phyloP scores from a whole-genome alignment of 2,888 invertebrate species.

The Cylindroiulus punctatus region DNA sequence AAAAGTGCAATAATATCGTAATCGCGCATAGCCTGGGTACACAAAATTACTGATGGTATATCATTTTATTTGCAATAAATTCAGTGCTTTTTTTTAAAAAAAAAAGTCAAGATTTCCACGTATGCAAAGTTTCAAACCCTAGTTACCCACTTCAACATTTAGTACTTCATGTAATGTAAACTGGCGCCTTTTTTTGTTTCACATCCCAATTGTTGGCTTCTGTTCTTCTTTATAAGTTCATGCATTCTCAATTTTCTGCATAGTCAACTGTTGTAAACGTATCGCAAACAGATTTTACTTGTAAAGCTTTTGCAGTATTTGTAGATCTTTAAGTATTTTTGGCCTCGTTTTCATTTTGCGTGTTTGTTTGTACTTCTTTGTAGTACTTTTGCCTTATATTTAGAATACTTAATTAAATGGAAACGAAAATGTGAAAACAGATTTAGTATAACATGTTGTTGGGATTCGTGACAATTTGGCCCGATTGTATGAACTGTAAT shows the following conservation, averaged over 20 bases:
- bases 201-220: background rate
- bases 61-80: no score
- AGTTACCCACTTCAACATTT: background rate
- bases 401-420: slow-evolving; percentile 3
- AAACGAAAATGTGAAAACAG: background rate
- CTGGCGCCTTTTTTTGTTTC: slow-evolving; percentile 21
- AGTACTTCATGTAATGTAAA: background rate
- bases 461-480: no score
- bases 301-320: background rate
- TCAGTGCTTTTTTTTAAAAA: no score
- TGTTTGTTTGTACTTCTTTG: slow-evolving; percentile 35
- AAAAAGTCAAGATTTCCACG: background rate
- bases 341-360: background rate
- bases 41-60: no score
- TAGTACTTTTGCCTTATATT: background rate
- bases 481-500: background rate
- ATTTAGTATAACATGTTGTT: background rate
- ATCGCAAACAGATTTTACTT: slow-evolving; percentile 14
- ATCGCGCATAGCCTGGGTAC: no score
- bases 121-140: background rate
- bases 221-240: background rate
- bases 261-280: slow-evolving; percentile 9
- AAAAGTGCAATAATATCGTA: no score
- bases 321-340: slow-evolving; percentile 5
- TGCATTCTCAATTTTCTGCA: background rate